These are phyloP conservation scores for Barnardius zonarius DNA, from an alignment of 2,113 vertebrate species.

Conservation along the genomic window DNA sequence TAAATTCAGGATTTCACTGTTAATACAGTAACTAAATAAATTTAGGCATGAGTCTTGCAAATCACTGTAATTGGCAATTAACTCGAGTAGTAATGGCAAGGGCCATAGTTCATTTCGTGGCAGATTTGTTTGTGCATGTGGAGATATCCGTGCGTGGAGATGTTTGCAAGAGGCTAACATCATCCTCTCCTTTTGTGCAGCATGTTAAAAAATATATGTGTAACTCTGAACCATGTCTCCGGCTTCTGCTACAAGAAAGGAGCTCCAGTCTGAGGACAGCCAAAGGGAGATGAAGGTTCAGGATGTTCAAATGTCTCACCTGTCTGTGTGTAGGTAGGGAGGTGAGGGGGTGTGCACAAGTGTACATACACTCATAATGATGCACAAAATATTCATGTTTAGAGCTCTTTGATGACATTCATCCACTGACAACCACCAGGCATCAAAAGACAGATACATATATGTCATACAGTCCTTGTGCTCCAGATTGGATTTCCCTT, in stretches of 20 bases:
- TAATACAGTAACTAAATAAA: background rate
- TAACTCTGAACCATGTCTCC: background rate
- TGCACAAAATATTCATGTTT: background rate
- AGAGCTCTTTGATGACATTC: background rate
- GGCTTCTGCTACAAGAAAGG: background rate
- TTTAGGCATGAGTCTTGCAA: background rate
- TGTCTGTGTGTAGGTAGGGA: background rate
- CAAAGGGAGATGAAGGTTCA: background rate
- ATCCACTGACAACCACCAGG: background rate
- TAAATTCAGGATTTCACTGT: background rate
- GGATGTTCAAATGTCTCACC: background rate
- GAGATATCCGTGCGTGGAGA: background rate
- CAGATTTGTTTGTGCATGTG: background rate
- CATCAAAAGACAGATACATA: background rate
- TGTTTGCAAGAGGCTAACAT: background rate
- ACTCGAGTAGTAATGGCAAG: background rate
- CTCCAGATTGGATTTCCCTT: background rate
- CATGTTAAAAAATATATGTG: background rate
- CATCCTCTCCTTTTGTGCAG: background rate
- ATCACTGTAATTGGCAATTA: background rate
- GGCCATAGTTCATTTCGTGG: background rate
- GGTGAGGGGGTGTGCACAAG: background rate
- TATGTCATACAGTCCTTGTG: background rate
- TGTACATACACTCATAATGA: too few species aligned
- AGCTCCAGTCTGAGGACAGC: background rate